Evolutionary conservation across 2,797 vertebrate genomes (phyloP).

Genomic region (Glossophaga mutica): DNA sequence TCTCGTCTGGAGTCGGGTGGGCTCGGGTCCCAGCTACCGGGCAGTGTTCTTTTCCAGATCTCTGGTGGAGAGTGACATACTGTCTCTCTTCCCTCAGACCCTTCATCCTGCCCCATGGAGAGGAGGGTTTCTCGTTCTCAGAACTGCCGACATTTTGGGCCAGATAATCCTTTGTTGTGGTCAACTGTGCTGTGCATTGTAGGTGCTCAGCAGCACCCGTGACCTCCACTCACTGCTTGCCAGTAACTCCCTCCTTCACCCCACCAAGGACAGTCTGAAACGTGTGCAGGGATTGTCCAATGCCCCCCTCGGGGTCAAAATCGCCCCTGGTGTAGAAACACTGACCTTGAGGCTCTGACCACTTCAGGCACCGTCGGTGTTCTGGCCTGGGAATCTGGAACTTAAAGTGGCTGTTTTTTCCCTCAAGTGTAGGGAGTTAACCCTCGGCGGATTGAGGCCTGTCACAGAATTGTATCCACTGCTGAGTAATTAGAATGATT

Average conservation of each 20-base stretch:
- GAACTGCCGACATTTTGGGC: neutral
- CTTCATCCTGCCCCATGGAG: neutral
- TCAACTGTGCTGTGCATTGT: neutral
- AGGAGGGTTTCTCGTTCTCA: neutral
- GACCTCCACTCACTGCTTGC: neutral
- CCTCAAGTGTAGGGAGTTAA: neutral
- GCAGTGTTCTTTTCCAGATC: neutral
- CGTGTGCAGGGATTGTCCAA: neutral
- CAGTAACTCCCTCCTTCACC: neutral
- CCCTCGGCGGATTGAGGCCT: neutral
- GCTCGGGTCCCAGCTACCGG: neutral
- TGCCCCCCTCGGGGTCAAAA: neutral
- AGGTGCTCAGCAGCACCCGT: neutral
- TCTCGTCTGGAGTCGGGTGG: conserved; percentile 34
- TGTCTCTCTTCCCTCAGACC: neutral
- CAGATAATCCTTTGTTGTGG: neutral
- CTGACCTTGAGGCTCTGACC: conserved; percentile 2
- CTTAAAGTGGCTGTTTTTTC: neutral
- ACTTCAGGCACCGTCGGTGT: neutral
- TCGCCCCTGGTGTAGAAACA: neutral
- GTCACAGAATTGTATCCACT: neutral
- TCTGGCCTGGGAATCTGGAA: neutral
- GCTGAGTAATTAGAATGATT: neutral
- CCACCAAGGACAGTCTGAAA: neutral
- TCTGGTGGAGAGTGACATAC: neutral